Evolutionary conservation across 2,113 vertebrate genomes (phyloP), one percentile per base, ranked within the genome.

Genomic region (Redunca redunca): DNA sequence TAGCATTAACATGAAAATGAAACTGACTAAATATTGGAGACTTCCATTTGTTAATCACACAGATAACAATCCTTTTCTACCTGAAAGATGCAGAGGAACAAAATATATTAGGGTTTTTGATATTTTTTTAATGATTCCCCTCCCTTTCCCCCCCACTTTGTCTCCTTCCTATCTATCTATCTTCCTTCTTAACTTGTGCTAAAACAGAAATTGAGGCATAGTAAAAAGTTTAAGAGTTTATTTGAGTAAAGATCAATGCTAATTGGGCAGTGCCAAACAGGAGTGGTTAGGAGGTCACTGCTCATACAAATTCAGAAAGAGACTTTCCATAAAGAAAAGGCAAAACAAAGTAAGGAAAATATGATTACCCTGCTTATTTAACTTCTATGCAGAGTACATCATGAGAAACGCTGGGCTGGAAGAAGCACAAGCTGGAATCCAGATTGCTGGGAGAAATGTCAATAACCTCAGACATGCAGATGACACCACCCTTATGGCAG

Each of bases 1-100:
- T 67, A 93, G 2, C 10, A 96, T 98, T 97, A 97, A 95, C 19
- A 87, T 88, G n/a, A 98, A 98, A 83, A 58, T 74, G 84, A 97
- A 97, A 95, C 19, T 55, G 53, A 85, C 13, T 82, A 92, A 81
- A 33, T 97, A 93, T 93, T 40, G 4, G 0, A 96, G 82, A 6
- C 2, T 2, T 90, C 23, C 43, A 30, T 52, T 86, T 64, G 19
- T 82, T 91, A 96, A 92, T 58, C 26, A 53, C 81, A 80, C n/a
- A 78, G 28, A 4, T 88, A 90, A 90, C 52, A 55, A 53, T 53
- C 25, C 17, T 62, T 64, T 93, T 60, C 58, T 92, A 62, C 8
- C 30, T 80, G 77, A 81, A 64, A 88, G 46, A 91, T 30, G 53
- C 21, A 53, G 48, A 62, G 4, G 21, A 92, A 52, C 55, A 97